Conservation (phyloP, 2,113 vertebrate species). For the Clarias gariepinus region DNA sequence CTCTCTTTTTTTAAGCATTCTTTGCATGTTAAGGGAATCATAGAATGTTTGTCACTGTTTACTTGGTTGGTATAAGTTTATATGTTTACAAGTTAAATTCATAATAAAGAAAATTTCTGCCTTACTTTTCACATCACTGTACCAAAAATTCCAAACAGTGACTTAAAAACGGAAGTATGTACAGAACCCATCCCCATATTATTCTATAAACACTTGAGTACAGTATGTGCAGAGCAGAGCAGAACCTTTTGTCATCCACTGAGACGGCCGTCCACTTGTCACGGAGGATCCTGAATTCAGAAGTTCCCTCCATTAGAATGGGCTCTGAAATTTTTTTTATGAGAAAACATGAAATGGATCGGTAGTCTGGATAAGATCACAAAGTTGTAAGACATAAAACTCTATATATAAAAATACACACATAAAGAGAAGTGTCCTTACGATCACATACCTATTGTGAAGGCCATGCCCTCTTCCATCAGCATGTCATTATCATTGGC, state of each 20-base stretch:
- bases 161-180: no score
- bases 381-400: not conserved
- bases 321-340: constrained; percentile 75
- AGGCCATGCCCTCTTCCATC: constrained; percentile 79
- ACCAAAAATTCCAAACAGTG: no score
- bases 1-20: no score
- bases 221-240: not conserved
- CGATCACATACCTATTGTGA: constrained; percentile 70
- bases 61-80: no score
- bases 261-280: constrained; percentile 93
- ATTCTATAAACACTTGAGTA: not conserved
- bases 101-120: no score
- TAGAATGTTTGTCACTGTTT: no score
- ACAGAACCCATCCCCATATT: not conserved
- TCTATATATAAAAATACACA: not conserved
- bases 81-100: no score
- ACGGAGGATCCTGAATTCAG: constrained; percentile 82
- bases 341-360: not conserved
- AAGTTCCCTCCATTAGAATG: constrained; percentile 89
- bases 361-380: not conserved
- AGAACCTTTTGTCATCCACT: constrained; percentile 86
- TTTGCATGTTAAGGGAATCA: no score
- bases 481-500: constrained; percentile 73
- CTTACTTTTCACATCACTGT: no score
- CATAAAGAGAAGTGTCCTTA: not conserved